Evolutionary conservation across 2,888 invertebrate species (phyloP).

Genomic region (Nasonovia ribisnigri): DNA sequence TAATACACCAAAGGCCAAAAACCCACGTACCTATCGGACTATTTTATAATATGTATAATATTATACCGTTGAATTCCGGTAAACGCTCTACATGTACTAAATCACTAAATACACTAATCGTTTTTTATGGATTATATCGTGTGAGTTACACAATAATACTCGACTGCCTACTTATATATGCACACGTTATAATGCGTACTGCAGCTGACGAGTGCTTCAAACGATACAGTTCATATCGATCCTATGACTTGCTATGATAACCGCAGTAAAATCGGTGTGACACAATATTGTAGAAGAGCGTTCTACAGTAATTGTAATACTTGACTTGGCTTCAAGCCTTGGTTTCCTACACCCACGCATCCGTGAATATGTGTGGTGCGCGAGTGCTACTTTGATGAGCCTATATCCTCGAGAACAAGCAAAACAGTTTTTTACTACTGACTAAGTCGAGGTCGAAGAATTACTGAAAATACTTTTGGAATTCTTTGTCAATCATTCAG

Average conservation of each 20-base stretch:
- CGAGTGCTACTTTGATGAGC: no score
- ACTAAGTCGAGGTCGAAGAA: no score
- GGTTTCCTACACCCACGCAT: no score
- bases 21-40: background rate
- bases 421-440: no score
- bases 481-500: no score
- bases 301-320: background rate
- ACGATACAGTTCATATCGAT: background rate
- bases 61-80: background rate
- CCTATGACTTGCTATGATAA: background rate
- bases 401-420: no score
- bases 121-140: background rate
- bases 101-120: conserved; percentile 5
- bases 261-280: background rate
- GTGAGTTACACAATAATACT: background rate
- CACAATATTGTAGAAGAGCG: background rate
- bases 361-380: no score
- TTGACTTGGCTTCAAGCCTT: no score
- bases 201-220: background rate
- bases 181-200: background rate
- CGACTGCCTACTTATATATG: background rate
- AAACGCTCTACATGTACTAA: background rate
- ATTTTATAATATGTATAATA: background rate
- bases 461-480: no score
- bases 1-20: background rate